A percentile compares a stretch with the other conserved stretches of the same genome.
These are phyloP conservation scores for Pardalotus punctatus DNA, from an alignment of 2,113 vertebrate genomes.

Conservation along the genomic window DNA sequence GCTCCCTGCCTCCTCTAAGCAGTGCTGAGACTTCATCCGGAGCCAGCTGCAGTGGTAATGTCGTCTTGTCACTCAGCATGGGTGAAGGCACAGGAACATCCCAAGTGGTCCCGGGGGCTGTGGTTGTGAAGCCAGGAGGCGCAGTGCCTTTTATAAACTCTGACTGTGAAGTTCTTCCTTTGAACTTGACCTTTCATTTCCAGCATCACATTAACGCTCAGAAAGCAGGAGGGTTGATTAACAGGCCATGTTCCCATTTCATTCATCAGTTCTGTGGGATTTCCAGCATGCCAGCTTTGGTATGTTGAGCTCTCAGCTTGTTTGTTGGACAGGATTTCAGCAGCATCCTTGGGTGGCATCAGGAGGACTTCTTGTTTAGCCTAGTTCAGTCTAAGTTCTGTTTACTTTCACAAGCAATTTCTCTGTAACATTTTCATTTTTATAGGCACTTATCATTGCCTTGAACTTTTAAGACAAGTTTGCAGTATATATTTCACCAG, in stretches of 20 bases:
- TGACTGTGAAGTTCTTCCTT: neutral
- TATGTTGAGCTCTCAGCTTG: neutral
- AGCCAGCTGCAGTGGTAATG: neutral
- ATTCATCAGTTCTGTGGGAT: neutral
- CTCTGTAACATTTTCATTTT: neutral
- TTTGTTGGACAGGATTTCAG: constrained; percentile 51
- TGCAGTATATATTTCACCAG: neutral
- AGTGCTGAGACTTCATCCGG: neutral
- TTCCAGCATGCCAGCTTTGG: neutral
- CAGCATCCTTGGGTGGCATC: constrained; percentile 22
- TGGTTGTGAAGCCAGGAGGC: neutral
- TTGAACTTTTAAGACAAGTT: neutral
- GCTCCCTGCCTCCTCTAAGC: neutral
- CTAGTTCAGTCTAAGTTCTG: neutral
- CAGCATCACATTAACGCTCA: rapidly evolving
- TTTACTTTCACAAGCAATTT: neutral
- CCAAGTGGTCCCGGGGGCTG: neutral
- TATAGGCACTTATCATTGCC: neutral
- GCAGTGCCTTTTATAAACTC: neutral
- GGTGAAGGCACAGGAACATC: neutral
- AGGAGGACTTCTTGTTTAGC: constrained; percentile 48
- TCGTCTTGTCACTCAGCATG: neutral
- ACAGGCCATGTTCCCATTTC: neutral
- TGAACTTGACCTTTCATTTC: neutral
- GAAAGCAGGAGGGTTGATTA: neutral